Conservation (phyloP, 2,113 vertebrate species). For the Craseonycteris thonglongyai region DNA sequence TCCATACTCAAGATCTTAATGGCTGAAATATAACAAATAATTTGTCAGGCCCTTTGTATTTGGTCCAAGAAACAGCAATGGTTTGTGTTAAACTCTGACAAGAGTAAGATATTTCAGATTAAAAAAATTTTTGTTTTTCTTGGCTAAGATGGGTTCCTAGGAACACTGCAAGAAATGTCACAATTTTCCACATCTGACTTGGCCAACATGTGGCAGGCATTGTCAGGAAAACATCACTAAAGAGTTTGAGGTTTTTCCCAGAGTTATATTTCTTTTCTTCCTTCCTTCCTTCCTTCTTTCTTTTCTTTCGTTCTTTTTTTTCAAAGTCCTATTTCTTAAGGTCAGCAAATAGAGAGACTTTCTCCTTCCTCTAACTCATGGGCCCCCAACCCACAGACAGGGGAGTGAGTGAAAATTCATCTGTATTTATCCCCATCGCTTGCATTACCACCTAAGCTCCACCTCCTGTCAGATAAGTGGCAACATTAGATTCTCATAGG, state of each 20-base stretch:
- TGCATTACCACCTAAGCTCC: no score
- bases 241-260: slow-evolving; percentile 26
- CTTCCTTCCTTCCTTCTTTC: no score
- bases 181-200: slow-evolving; percentile 48
- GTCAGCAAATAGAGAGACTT: not conserved
- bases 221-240: slow-evolving; percentile 30
- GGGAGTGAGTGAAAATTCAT: no score
- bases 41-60: not conserved
- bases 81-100: slow-evolving; percentile 17
- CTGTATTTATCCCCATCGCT: no score
- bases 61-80: not conserved
- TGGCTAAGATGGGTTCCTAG: slow-evolving; percentile 41
- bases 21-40: not conserved
- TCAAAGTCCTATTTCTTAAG: not conserved
- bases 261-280: not conserved
- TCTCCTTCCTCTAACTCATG: no score
- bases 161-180: slow-evolving; percentile 39
- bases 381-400: no score
- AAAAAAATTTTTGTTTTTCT: slow-evolving; percentile 34
- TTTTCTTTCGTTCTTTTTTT: no score
- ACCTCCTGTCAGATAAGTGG: no score
- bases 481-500: no score
- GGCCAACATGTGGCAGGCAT: slow-evolving; percentile 20
- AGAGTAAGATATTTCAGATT: slow-evolving; percentile 35
- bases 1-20: not conserved